Evolutionary conservation across 2,888 invertebrate genomes (phyloP).

Genomic region (Euphydryas editha): DNA sequence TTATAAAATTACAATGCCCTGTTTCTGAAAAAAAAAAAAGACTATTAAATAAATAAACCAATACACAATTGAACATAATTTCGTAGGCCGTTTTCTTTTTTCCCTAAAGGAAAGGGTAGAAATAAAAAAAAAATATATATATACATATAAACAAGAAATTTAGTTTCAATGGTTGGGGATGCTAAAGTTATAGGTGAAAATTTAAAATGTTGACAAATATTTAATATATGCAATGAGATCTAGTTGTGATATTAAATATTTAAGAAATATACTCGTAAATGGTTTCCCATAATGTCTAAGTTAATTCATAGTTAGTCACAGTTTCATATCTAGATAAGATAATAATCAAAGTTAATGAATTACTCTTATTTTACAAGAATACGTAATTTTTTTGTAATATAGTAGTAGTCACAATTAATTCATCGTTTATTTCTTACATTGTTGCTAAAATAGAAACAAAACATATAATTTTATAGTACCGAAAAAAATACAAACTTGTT

Average conservation of each 20-base stretch:
- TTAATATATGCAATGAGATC: constrained; percentile 21
- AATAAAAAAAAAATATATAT: no score
- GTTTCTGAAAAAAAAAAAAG: background rate
- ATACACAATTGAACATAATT: background rate
- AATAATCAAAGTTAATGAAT: background rate
- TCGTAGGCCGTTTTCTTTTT: background rate
- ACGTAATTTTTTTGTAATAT: no score
- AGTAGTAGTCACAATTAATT: no score
- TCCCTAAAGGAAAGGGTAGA: background rate
- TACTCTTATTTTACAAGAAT: no score
- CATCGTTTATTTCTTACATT: no score
- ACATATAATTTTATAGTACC: no score
- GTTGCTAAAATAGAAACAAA: no score
- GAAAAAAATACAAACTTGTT: no score
- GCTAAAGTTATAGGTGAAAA: background rate
- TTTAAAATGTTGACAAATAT: background rate
- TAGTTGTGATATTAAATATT: constrained; percentile 14
- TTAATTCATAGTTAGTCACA: background rate
- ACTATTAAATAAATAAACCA: background rate
- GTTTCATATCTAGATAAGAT: background rate
- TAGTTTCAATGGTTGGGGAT: background rate
- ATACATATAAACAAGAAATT: no score
- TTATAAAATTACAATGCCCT: constrained; percentile 1
- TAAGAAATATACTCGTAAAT: constrained; percentile 4
- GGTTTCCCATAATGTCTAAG: background rate